A percentile compares a stretch with the other conserved stretches of the same genome.
Conservation (phyloP, 2,797 vertebrate genomes). For the Petrocephalus sullivani region DNA sequence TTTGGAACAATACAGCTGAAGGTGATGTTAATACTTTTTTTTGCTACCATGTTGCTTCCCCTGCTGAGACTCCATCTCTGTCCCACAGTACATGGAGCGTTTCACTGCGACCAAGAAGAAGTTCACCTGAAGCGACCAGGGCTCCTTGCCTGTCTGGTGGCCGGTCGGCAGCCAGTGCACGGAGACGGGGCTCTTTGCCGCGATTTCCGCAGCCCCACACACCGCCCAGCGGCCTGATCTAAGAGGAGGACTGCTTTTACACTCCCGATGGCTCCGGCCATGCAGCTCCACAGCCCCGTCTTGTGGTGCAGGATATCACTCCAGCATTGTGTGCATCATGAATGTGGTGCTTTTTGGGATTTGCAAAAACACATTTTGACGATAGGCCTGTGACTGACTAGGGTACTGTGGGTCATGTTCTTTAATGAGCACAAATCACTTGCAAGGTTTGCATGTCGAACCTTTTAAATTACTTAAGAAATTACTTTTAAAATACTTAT, state of each 20-base stretch:
- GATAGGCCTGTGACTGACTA: not conserved
- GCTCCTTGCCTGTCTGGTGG: not conserved
- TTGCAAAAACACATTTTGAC: not conserved
- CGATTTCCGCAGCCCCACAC: constrained; percentile 12
- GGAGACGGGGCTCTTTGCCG: not conserved
- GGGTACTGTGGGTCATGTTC: not conserved
- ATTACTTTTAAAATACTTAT: not conserved
- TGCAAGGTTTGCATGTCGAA: not conserved
- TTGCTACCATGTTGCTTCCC: not conserved
- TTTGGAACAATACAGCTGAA: not conserved
- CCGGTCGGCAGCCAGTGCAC: not conserved
- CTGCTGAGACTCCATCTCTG: constrained; percentile 14
- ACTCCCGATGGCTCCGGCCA: not conserved
- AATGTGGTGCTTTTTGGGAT: not conserved
- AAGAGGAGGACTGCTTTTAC: not conserved
- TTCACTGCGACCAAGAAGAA: constrained; percentile 98
- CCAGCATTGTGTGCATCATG: not conserved
- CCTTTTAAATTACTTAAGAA: not conserved
- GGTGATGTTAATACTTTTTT: not conserved
- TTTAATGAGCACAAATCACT: not conserved
- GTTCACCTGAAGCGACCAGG: constrained; percentile 67
- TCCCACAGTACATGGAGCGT: constrained; percentile 88
- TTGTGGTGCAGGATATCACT: not conserved
- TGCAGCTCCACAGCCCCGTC: not conserved
- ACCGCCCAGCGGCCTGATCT: not conserved